Base-by-base conservation (phyloP, 2,888 invertebrate species). In the Eupithecia abbreviata region DNA sequence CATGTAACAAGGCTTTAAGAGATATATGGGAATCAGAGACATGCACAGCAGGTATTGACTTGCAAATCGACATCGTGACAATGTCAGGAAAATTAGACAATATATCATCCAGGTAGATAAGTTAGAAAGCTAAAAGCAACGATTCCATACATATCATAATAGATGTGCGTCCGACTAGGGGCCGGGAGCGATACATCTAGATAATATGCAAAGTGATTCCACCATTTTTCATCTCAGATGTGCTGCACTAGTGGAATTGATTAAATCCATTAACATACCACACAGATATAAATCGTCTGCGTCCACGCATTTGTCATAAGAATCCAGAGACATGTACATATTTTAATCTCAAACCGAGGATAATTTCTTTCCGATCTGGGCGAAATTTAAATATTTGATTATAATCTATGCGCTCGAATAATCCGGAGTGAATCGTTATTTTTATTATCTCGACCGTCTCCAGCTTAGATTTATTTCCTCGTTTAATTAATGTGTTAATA, bases 311-410 rank as follows among this genome's bases (percentile, higher is more conserved):
- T 88, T 90, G 89, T 92, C 91, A 92, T 90, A 89, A 83, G 84
- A 85, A 86, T 84, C 75, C 77, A 80, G 82, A 81, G 85, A 75
- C 80, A 74, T 68, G 78, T 81, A 82, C 80, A 81, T 81, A 81
- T 82, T 82, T 81, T 79, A 80, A 81, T 81, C 80, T 79, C 72
- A 72, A 74, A 76, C 74, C 72, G 75, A 69, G 79, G 71, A 82
- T 80, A 83, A 83, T 83, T 83, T 81, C 79, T 81, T 80, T 78
- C 73, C 77, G 58, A 81, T 81, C 82, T 80, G 79, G 84, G 84
- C 84, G 69, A 84, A 88, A 92, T 93, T 93, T 92, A 85, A 93
- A 93, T 93, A 92, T 92, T 92, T 92, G 90, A 93, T 93, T 92
- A 86, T 92, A 90, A 92, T 92, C 89, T 90, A 84, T 83, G 82